Evolutionary conservation across 2,888 invertebrate genomes (phyloP).

Genomic region (Heteromyza rotundicornis): DNA sequence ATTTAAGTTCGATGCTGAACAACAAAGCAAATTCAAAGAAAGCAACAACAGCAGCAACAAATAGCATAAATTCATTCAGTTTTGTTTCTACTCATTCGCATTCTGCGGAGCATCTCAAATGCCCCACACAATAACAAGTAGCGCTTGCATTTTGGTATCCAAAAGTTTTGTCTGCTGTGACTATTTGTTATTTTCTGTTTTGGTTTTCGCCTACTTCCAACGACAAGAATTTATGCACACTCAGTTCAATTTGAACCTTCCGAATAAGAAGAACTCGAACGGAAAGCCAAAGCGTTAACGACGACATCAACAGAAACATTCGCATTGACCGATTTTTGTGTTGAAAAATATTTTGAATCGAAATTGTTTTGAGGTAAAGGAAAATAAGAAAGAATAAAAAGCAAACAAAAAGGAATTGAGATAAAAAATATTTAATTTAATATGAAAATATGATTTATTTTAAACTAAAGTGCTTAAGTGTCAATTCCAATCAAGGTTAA

Average conservation of each 20-base stretch:
- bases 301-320: neutral
- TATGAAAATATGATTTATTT: no score
- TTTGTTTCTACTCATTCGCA: neutral
- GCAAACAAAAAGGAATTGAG: neutral
- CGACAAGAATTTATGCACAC: constrained; percentile 33
- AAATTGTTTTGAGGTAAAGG: neutral
- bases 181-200: no score
- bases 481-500: no score
- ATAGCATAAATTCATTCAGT: no score
- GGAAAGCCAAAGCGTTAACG: neutral
- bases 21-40: no score
- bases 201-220: constrained; percentile 43
- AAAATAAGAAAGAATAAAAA: neutral
- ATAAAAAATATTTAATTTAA: no score
- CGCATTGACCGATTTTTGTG: neutral
- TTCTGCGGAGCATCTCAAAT: neutral
- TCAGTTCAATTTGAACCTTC: constrained; percentile 49
- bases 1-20: no score
- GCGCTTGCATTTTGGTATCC: neutral
- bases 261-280: constrained; percentile 40
- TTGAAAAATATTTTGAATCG: neutral
- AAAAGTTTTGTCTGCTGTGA: constrained; percentile 8
- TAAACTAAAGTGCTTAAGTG: no score
- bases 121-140: neutral
- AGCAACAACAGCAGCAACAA: no score